Base-by-base conservation (phyloP, 2,888 invertebrate genomes). In the Agrotis clavis region DNA sequence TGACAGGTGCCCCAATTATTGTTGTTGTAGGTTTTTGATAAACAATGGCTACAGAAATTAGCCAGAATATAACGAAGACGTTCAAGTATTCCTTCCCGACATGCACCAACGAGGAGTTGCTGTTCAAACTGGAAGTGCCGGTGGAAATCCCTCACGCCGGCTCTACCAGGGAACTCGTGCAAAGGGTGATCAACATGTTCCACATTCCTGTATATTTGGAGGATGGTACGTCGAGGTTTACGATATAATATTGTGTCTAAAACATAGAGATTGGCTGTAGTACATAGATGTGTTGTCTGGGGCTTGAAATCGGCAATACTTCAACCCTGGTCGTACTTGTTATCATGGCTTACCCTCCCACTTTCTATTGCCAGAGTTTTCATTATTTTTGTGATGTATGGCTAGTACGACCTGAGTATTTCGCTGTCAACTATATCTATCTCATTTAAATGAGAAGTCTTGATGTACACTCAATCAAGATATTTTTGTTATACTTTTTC, bases 171-270 rank as follows among this genome's bases (percentile, higher is more conserved):
- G 98, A 98, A 91, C 95, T 98, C 4, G 97, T 97, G 18, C 97
- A 97, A 81, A 94, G 98, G 74, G 95, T 98, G 54, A 96, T 98
- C 83, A 96, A 96, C 62, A 97, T 97, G 85, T 97, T 98, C 86
- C 97, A 97, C 86, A 94, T 98, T 64, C 98, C 98, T 0, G 97
- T 97, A 74, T 97, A 97, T 88, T 93, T 98, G 65, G 97, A 98
- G 90, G 96, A 97, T 79, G 97, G 97, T 97, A 92, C 86, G 21
- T 63, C 45, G 0, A 47, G 5, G 2, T 60, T 35, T 13, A 13
- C 2, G 30, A 25, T 21, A 16, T 57, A 1, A 48, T 30, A 56
- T 48, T 7, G 11, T 47, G 4, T 5, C 18, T 53, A 41, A 3
- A 50, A 14, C 11, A 13, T 18, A 2, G 41, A 18, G 2, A 25